A percentile compares a stretch with the other conserved stretches of the same genome.
phyloP scores from a whole-genome alignment of 2,797 vertebrate species.

The Mastacembelus armatus region DNA sequence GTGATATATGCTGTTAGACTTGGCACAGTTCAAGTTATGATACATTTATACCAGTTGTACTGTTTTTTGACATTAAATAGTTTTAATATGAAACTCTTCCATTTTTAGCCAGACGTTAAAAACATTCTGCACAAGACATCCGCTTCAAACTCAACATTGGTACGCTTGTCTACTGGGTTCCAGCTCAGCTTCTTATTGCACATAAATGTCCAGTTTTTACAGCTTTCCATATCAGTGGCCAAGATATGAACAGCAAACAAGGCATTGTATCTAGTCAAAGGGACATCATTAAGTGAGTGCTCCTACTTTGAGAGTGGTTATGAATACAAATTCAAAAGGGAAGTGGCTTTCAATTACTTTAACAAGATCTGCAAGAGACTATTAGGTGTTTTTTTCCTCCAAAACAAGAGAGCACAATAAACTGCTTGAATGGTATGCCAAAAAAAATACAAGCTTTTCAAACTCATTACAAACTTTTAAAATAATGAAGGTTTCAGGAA shows the following conservation, averaged over 20 bases:
- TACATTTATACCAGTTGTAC: neutral
- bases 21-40: neutral
- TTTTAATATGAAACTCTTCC: neutral
- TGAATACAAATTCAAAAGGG: constrained; percentile 39
- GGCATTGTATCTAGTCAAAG: constrained; percentile 1
- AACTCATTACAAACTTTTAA: neutral
- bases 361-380: constrained; percentile 52
- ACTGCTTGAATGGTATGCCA: neutral
- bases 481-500: neutral
- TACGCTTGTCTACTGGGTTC: constrained; percentile 7
- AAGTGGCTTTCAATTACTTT: constrained; percentile 49
- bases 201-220: neutral
- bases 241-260: neutral
- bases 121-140: neutral
- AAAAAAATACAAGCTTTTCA: constrained; percentile 9
- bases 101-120: neutral
- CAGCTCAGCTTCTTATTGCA: neutral
- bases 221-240: neutral
- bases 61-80: neutral
- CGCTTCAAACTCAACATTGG: neutral
- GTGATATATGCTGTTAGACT: neutral
- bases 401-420: constrained; percentile 25
- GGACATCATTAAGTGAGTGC: constrained; percentile 17
- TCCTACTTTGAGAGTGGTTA: neutral
- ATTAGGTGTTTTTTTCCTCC: constrained; percentile 49